Evolutionary conservation across 1,140 invertebrate genomes (phyloP).

Genomic region (Drosophila rufa): DNA sequence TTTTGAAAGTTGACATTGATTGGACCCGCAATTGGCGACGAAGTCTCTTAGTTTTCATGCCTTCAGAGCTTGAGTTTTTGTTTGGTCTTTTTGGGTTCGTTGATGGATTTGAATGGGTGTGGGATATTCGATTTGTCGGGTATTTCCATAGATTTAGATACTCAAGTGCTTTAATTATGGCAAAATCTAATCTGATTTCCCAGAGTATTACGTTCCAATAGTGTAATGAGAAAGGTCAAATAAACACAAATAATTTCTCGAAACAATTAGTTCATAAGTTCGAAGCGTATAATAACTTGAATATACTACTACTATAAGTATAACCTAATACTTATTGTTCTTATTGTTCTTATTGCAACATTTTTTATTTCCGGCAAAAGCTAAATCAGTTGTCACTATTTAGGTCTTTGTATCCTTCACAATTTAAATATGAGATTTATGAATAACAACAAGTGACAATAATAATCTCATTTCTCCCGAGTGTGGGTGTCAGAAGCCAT

Average conservation of each 20-base stretch:
- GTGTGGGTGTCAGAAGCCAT: constrained; percentile 14
- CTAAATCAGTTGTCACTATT: background rate
- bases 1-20: constrained; percentile 83
- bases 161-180: background rate
- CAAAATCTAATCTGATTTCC: background rate
- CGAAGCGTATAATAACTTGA: too few relatives aligned
- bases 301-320: too few relatives aligned
- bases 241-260: too few relatives aligned
- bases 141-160: background rate
- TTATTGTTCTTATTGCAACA: too few relatives aligned
- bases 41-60: constrained; percentile 33
- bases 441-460: background rate
- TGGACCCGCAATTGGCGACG: constrained; percentile 74
- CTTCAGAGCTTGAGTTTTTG: constrained; percentile 14
- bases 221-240: background rate
- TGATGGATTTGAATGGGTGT: constrained; percentile 7
- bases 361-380: too few relatives aligned
- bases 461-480: background rate
- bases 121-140: background rate
- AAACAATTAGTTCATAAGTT: too few relatives aligned
- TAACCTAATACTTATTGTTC: too few relatives aligned
- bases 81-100: constrained; percentile 2
- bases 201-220: background rate
- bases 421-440: background rate
- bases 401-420: background rate